phyloP scores from a whole-genome alignment of 2,888 invertebrate species.

The Cheilosia variabilis region DNA sequence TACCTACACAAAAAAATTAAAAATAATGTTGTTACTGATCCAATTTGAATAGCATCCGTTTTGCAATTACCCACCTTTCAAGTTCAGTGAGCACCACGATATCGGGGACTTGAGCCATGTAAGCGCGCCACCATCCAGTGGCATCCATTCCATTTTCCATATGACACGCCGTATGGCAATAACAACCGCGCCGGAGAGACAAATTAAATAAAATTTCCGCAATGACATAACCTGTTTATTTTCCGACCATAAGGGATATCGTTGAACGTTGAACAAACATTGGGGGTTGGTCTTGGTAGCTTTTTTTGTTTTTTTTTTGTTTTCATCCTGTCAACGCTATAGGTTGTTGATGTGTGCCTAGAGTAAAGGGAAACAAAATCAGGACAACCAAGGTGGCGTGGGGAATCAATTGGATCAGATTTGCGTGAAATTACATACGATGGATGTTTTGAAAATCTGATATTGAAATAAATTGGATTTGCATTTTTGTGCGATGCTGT shows the following conservation, averaged over 20 bases:
- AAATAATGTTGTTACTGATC: conserved; percentile 71
- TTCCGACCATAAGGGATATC: conserved; percentile 68
- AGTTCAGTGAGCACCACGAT: conserved; percentile 80
- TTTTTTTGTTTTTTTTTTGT: conserved; percentile 20
- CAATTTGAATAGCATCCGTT: conserved; percentile 75
- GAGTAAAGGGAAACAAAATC: conserved; percentile 26
- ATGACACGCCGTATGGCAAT: conserved; percentile 62
- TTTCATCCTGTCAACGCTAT: conserved; percentile 43
- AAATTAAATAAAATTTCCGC: conserved; percentile 83
- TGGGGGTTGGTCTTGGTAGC: conserved; percentile 45
- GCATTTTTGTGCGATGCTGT: conserved; percentile 29
- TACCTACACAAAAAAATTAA: conserved; percentile 18
- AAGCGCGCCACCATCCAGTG: conserved; percentile 37
- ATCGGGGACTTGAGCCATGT: conserved; percentile 34
- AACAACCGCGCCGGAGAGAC: conserved; percentile 75
- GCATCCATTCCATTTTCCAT: conserved; percentile 45
- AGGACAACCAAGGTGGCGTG: conserved; percentile 5
- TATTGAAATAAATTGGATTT: conserved; percentile 68
- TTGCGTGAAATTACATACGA: conserved; percentile 69
- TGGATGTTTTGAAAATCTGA: conserved; percentile 35
- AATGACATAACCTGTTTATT: conserved; percentile 81
- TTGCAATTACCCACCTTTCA: conserved; percentile 84
- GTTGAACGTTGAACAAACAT: conserved; percentile 65
- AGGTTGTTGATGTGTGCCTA: conserved; percentile 65
- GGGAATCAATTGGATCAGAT: conserved; percentile 68